These are phyloP conservation scores for Eucriotettix oculatus DNA, from an alignment of 2,888 invertebrate species.

Conservation along the genomic window DNA sequence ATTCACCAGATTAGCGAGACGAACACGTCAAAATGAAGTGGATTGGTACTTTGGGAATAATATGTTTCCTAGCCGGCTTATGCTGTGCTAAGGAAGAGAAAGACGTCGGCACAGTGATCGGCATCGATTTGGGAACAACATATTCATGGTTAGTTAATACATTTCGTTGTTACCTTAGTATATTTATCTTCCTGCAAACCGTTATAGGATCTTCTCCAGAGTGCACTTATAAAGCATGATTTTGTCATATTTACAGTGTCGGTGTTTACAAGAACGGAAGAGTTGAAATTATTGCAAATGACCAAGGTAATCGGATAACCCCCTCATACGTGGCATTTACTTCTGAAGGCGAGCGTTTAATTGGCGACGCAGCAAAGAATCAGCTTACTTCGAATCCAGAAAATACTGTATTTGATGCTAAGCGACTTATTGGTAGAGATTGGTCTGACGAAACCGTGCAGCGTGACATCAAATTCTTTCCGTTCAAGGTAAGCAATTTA, in stretches of 20 bases:
- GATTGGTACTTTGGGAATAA: constrained; percentile 30
- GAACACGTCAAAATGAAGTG: neutral
- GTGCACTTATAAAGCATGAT: constrained; percentile 34
- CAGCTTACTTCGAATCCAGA: constrained; percentile 97
- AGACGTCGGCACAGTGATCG: constrained; percentile 89
- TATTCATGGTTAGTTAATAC: constrained; percentile 76
- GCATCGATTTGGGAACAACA: constrained; percentile 95
- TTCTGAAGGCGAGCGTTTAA: constrained; percentile 83
- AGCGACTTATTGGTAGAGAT: constrained; percentile 91
- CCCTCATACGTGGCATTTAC: neutral
- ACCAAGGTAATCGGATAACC: neutral
- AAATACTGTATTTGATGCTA: constrained; percentile 96
- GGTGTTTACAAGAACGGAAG: neutral
- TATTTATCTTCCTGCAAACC: neutral
- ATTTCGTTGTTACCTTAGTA: neutral
- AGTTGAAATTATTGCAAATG: constrained; percentile 86
- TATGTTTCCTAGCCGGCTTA: constrained; percentile 32
- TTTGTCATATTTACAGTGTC: constrained; percentile 64
- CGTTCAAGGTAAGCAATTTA: constrained; percentile 50
- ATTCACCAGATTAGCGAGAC: too few species aligned
- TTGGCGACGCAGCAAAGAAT: constrained; percentile 98
- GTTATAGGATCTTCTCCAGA: too few species aligned
- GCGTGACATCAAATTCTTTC: constrained; percentile 91
- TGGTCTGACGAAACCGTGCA: constrained; percentile 86
- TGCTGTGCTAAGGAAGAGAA: constrained; percentile 54